phyloP scores from a whole-genome alignment of 2,797 vertebrate species.

The Champsocephalus esox region DNA sequence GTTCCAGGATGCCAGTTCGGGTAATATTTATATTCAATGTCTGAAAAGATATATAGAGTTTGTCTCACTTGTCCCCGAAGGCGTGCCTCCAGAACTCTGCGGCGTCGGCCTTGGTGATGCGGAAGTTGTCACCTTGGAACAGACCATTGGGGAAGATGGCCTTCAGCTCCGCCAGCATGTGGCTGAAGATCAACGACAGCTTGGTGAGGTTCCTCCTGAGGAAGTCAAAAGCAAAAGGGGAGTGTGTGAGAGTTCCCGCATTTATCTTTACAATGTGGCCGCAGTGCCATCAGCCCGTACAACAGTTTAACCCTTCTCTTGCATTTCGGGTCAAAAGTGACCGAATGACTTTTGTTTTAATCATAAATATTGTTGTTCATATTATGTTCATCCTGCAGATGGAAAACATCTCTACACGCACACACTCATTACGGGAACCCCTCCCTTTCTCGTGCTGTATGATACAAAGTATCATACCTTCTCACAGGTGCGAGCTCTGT shows the following conservation, averaged over 20 bases:
- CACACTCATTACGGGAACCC: too few relatives aligned
- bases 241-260: conserved; percentile 21
- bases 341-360: too few relatives aligned
- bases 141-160: conserved; percentile 96
- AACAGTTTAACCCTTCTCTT: background rate
- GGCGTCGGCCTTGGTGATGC: conserved; percentile 98
- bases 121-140: conserved; percentile 97
- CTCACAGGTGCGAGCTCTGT: too few relatives aligned
- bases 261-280: background rate
- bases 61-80: conserved; percentile 96
- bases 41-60: background rate
- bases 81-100: conserved; percentile 98
- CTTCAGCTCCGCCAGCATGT: conserved; percentile 98
- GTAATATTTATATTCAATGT: background rate
- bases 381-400: too few relatives aligned
- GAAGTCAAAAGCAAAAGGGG: background rate
- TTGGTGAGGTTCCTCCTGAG: conserved; percentile 96
- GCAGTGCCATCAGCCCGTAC: background rate
- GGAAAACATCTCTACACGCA: too few relatives aligned
- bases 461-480: too few relatives aligned
- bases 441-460: too few relatives aligned
- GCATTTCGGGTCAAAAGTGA: too few relatives aligned
- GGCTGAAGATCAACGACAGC: conserved; percentile 97
- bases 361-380: too few relatives aligned
- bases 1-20: background rate